Base-by-base conservation (phyloP, 2,113 vertebrate genomes). In the Spea bombifrons region DNA sequence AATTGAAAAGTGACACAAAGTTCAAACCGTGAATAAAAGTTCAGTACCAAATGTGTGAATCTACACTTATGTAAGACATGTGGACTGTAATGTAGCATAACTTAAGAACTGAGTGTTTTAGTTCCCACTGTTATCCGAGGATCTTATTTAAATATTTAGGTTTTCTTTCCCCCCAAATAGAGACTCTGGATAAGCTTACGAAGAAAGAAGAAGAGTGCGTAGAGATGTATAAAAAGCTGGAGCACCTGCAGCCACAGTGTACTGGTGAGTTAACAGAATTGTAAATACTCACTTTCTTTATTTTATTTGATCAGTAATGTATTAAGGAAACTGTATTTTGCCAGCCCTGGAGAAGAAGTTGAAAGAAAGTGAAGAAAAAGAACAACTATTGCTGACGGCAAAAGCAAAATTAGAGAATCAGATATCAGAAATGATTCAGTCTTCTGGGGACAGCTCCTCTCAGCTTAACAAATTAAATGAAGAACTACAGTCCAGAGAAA, bases 401-500 rank as follows among this genome's bases (percentile, higher is more conserved):
- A 99, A 99, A 88, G 82, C 81, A 84, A 98, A 97, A 82, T 87
- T 98, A 68, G 95, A 99, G 86, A 92, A 90, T 4, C 91, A 97
- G 75, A 95, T 99, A 72, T 92, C 91, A 5, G 95, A 96, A 75
- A 95, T 97, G 87, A 95, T 97, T 84, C 96, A 92, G 82, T 94
- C 95, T 7, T 98, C 97, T 0, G 97, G 97, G 76, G 94, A 98
- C 84, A 95, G 89, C 87, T 99, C 97, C 81, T 90, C 89, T 75
- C 96, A 98, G 85, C 88, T 99, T 49, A 94, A 91, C 0, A 96
- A 91, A 84, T 94, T 99, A 94, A 98, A 97, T 0, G 91, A 96
- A 8, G 94, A 97, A 45, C 89, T 98, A 43, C 91, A 90, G 5
- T 85, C 91, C 72, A 98, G 96, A 87, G 95, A 98, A 84, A 95